Base-by-base conservation (phyloP, 2,113 vertebrate species). In the Lipophrys pholis region DNA sequence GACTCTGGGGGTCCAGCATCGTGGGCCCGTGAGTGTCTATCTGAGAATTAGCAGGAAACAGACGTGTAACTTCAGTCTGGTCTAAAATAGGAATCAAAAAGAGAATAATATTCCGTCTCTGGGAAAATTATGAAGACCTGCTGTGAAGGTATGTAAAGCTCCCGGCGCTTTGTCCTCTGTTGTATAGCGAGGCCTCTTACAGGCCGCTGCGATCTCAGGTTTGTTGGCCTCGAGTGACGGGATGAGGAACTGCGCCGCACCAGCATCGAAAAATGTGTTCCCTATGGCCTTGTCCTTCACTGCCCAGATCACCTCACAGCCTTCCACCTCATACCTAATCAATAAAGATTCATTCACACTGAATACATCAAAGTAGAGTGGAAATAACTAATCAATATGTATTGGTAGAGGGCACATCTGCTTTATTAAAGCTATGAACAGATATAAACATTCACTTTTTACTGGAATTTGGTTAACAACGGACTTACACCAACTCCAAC, bases 281-380 rank as follows among this genome's bases (percentile, higher is more conserved):
- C 98, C 97, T 69, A 99, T 98, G 59, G 96, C 95, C 88, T 95
- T 95, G 88, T 99, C 96, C 91, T 97, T 99, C 78, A 99, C 93
- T 3, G 94, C 97, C 98, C 98, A 99, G 82, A 99, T 92, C 15
- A 99, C 95, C 89, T 99, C 95, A 41, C 97, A 98, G 67, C 95
- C 95, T 87, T 95, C 92, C 49, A 99, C 91, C 90, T 98, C 96
- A 81, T 96, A 96, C 56, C 94, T 95, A 21, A 5, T 74, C 1
- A 67, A 7, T 3, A 51, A 2, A 75, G n/a, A 30, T 45, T 36
- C 3, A 45, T 36, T 0, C 53, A 17, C 15, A 5, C 11, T 7
- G 12, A 56, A 3, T 17, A 17, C 12, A 35, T 15, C 17, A 46
- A 35, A 0, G 1, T 12, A 42, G 11, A 8, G n/a, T n/a, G n/a